These are phyloP conservation scores for Latheticus oryzae DNA, from an alignment of 2,888 invertebrate species.

Conservation along the genomic window DNA sequence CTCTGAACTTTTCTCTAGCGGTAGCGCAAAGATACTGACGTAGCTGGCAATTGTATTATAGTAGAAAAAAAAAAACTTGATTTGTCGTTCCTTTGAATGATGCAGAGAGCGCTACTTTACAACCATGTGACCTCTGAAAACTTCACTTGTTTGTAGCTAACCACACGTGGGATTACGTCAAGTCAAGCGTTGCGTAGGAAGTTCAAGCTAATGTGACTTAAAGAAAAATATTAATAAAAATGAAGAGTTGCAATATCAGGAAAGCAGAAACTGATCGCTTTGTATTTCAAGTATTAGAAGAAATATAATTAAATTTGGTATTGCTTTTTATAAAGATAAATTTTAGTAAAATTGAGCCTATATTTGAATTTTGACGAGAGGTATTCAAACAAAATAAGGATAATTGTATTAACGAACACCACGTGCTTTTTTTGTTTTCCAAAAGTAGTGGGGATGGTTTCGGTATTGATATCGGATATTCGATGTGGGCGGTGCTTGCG, in stretches of 20 bases:
- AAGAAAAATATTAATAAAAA: too few species aligned
- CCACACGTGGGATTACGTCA: conserved; percentile 53
- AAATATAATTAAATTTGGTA: too few species aligned
- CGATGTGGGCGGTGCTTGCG: conserved; percentile 46
- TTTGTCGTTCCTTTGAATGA: conserved; percentile 50
- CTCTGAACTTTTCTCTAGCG: conserved; percentile 62
- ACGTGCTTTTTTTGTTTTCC: conserved; percentile 60
- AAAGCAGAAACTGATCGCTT: too few species aligned
- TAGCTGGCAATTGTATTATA: conserved; percentile 51
- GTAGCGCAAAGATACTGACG: conserved; percentile 59
- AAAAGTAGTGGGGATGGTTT: conserved; percentile 52
- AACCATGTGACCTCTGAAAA: conserved; percentile 53
- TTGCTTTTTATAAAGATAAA: too few species aligned
- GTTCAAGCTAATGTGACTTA: too few species aligned
- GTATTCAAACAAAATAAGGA: conserved; percentile 50
- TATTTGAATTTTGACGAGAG: conserved; percentile 49
- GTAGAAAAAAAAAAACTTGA: conserved; percentile 46
- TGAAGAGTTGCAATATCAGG: too few species aligned
- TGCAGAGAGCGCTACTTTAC: conserved; percentile 58
- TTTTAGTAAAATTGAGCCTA: too few species aligned
- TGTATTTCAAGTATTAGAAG: too few species aligned
- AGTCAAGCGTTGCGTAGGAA: conserved; percentile 18
- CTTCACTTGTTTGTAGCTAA: conserved; percentile 60
- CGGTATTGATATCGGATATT: conserved; percentile 64
- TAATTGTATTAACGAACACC: conserved; percentile 57